Evolutionary conservation across 2,888 invertebrate species (phyloP).

Genomic region (Tenthredo amoena): DNA sequence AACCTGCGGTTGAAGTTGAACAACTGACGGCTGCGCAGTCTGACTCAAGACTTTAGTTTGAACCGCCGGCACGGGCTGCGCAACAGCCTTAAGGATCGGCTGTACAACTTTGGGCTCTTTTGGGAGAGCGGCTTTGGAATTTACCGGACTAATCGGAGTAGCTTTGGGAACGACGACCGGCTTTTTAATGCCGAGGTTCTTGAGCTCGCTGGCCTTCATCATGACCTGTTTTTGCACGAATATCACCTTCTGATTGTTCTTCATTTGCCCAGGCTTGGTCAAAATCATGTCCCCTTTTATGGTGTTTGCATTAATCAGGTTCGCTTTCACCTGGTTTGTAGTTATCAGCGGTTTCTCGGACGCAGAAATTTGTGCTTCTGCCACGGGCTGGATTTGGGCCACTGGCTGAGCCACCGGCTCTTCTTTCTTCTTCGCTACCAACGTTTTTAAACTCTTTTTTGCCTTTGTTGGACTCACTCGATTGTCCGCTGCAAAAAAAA

Average conservation of each 20-base stretch:
- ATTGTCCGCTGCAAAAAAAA: not conserved
- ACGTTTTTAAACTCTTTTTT: slow-evolving; percentile 67
- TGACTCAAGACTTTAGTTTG: slow-evolving; percentile 58
- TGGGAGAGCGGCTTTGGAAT: slow-evolving; percentile 61
- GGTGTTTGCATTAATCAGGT: slow-evolving; percentile 78
- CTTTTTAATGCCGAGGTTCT: slow-evolving; percentile 67
- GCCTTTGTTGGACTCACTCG: slow-evolving; percentile 60
- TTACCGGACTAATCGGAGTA: slow-evolving; percentile 59
- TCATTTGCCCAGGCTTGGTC: slow-evolving; percentile 73
- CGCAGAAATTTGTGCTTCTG: slow-evolving; percentile 55
- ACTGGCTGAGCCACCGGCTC: slow-evolving; percentile 34
- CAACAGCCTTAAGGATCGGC: slow-evolving; percentile 57
- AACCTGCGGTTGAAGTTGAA: slow-evolving; percentile 52
- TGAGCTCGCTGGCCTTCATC: slow-evolving; percentile 70
- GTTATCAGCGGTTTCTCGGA: slow-evolving; percentile 70
- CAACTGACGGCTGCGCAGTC: slow-evolving; percentile 55
- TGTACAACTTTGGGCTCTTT: slow-evolving; percentile 68
- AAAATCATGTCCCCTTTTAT: slow-evolving; percentile 76
- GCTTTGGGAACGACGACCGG: slow-evolving; percentile 66
- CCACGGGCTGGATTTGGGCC: slow-evolving; percentile 1
- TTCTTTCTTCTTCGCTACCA: slow-evolving; percentile 69
- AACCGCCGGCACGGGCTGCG: slow-evolving; percentile 7
- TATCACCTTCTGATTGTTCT: slow-evolving; percentile 71
- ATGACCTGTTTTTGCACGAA: slow-evolving; percentile 73
- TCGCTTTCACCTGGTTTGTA: slow-evolving; percentile 79